Percentiles rank a stretch among this genome's conserved stretches.
phyloP scores from a whole-genome alignment of 2,888 invertebrate genomes.

The Linnaemya tessellans region DNA sequence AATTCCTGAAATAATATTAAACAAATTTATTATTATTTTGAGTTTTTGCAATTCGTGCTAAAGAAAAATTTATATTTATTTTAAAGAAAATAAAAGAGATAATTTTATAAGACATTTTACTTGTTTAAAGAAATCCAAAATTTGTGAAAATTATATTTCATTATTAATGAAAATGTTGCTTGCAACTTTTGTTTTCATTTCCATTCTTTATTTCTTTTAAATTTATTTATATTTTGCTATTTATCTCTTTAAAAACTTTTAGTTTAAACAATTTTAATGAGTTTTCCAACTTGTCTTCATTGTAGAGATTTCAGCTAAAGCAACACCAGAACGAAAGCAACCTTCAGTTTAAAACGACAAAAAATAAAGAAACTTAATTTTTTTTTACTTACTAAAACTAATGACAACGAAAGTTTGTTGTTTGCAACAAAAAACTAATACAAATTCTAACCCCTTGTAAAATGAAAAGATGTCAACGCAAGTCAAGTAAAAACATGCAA shows the following conservation, averaged over 20 bases:
- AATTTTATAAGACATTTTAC: no score
- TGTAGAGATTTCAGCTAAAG: constrained; percentile 51
- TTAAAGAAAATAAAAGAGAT: no score
- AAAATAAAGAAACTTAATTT: background rate
- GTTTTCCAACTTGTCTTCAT: constrained; percentile 69
- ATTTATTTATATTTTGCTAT: background rate
- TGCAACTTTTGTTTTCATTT: background rate
- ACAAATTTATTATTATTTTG: no score
- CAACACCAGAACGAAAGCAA: constrained; percentile 18
- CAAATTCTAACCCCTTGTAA: constrained; percentile 49
- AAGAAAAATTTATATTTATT: no score
- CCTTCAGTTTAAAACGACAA: constrained; percentile 17
- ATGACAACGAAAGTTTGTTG: constrained; percentile 57
- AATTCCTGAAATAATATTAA: no score
- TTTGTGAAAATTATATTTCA: no score
- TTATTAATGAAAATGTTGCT: background rate
- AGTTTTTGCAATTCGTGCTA: no score
- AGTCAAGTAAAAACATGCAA: constrained; percentile 23
- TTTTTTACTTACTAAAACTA: constrained; percentile 49
- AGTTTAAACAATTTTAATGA: constrained; percentile 66
- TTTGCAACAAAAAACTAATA: constrained; percentile 33
- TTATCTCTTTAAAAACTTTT: background rate
- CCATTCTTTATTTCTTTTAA: constrained; percentile 10
- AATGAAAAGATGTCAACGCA: constrained; percentile 59
- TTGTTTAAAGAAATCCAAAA: no score